These are phyloP conservation scores for Eubucco bourcierii DNA, from an alignment of 2,113 vertebrate genomes.

Conservation along the genomic window DNA sequence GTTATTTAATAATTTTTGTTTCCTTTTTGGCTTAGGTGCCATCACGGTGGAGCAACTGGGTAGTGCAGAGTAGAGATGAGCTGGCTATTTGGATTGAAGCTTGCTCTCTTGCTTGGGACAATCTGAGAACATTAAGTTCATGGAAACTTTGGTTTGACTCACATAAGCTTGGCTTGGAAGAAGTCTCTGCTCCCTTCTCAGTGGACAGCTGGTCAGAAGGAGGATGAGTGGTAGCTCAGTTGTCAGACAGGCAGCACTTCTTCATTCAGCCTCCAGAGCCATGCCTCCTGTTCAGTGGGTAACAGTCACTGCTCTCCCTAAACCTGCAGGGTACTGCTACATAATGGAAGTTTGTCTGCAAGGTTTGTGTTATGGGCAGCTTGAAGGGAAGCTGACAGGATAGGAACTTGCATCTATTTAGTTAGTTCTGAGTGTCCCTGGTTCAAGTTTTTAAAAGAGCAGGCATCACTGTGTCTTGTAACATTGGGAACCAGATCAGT, in stretches of 20 bases:
- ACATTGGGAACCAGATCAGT: not conserved
- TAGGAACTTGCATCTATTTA: not conserved
- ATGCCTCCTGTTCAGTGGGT: not conserved
- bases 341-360: not conserved
- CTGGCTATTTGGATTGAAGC: not conserved
- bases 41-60: not conserved
- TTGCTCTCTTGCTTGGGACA: not conserved
- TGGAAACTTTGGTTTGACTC: not conserved
- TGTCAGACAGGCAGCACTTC: not conserved
- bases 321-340: fast-evolving
- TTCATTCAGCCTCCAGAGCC: not conserved
- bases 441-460: not conserved
- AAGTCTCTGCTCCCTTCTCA: not conserved
- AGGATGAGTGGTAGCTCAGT: not conserved
- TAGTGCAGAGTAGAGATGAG: not conserved
- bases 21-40: not conserved
- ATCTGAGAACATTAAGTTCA: not conserved
- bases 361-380: not conserved
- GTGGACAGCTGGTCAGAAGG: not conserved
- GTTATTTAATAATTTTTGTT: not conserved
- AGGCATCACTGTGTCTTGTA: not conserved
- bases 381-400: not conserved
- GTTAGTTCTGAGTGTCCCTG: not conserved
- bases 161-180: not conserved
- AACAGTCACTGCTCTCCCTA: not conserved